These are phyloP conservation scores for Chrysomela aeneicollis DNA, from an alignment of 2,888 invertebrate genomes.

Conservation along the genomic window DNA sequence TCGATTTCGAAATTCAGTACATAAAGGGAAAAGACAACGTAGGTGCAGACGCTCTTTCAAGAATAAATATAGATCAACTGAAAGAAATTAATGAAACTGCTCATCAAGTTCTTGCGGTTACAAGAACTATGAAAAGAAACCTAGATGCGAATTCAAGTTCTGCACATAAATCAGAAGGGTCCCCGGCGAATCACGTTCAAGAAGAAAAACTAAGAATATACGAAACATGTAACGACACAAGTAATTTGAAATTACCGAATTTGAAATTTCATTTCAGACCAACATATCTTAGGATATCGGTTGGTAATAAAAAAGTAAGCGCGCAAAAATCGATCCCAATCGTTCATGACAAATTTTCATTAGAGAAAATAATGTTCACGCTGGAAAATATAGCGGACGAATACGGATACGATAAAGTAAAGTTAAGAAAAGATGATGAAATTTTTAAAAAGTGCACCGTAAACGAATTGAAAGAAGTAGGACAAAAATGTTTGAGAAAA, in stretches of 20 bases:
- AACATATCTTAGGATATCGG: background rate
- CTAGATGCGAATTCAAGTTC: background rate
- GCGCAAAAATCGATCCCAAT: constrained; percentile 11
- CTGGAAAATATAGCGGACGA: constrained; percentile 13
- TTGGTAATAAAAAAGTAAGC: constrained; percentile 5
- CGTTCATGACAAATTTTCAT: constrained; percentile 11
- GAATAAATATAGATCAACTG: constrained; percentile 20
- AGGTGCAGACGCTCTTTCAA: constrained; percentile 17
- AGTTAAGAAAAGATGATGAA: constrained; percentile 13
- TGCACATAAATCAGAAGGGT: too few species aligned
- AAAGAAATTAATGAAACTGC: constrained; percentile 7
- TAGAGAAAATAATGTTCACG: constrained; percentile 6
- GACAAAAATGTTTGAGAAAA: too few species aligned
- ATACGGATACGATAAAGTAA: constrained; percentile 7
- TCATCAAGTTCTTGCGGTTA: constrained; percentile 22
- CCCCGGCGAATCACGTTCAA: background rate
- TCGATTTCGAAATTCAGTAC: constrained; percentile 21
- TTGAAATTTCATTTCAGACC: background rate
- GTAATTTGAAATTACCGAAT: background rate
- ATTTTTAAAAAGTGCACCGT: too few species aligned
- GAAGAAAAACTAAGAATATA: constrained; percentile 5
- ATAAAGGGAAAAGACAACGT: constrained; percentile 19
- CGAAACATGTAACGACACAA: background rate
- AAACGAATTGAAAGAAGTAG: too few species aligned
- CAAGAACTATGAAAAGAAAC: constrained; percentile 20